Percentiles rank a stretch among this genome's conserved stretches.
Conservation (phyloP, 2,888 invertebrate genomes). For the Dexiosoma caninum region DNA sequence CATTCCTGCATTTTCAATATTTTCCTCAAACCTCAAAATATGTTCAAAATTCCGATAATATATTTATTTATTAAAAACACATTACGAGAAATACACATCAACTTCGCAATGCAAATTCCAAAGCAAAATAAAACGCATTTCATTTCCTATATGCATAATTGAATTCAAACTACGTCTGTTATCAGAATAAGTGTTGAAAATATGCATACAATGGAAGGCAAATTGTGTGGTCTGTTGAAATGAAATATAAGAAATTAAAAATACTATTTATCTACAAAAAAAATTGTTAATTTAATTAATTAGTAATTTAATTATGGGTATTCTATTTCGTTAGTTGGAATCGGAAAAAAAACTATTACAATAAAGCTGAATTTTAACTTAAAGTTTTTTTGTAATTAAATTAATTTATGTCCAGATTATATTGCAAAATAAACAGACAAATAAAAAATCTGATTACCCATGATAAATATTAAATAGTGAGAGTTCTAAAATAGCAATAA, state of each 20-base stretch:
- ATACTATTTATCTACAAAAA: not conserved
- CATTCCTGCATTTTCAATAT: too few relatives aligned
- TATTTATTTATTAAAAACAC: too few relatives aligned
- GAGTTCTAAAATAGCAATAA: not conserved
- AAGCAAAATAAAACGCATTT: not conserved
- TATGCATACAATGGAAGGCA: not conserved
- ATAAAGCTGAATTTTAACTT: conserved; percentile 15
- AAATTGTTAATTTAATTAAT: not conserved
- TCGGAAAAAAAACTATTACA: conserved; percentile 18
- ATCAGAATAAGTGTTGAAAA: not conserved
- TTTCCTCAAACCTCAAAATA: too few relatives aligned
- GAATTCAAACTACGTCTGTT: not conserved
- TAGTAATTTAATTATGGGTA: conserved; percentile 3
- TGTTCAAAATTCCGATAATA: too few relatives aligned
- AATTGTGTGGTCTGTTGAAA: not conserved
- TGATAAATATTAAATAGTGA: not conserved
- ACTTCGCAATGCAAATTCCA: not conserved
- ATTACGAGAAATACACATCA: not conserved
- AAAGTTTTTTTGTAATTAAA: not conserved
- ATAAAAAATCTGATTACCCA: not conserved
- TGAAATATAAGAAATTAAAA: not conserved
- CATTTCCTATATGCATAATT: not conserved
- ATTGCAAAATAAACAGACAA: not conserved
- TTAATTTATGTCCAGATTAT: conserved; percentile 19
- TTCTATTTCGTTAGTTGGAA: conserved; percentile 9